Evolutionary conservation across 2,888 invertebrate genomes (phyloP).

Genomic region (Diarsia brunnea): DNA sequence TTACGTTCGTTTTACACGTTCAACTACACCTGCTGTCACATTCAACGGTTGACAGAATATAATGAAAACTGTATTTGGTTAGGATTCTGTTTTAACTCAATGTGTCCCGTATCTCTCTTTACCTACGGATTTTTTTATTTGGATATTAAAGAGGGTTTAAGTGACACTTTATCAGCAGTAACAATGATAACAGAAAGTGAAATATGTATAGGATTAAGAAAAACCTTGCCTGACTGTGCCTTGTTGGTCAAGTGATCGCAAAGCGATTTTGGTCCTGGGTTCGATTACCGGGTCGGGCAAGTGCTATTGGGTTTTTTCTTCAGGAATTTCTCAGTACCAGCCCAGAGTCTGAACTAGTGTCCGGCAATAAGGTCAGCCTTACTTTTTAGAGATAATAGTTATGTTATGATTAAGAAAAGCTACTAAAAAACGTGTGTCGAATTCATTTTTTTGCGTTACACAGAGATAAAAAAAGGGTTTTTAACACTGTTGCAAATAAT

Average conservation of each 20-base stretch:
- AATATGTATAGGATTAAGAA: neutral
- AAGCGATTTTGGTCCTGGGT: too few relatives aligned
- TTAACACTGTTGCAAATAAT: neutral
- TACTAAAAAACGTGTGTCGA: neutral
- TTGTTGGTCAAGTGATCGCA: neutral
- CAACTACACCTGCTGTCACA: conserved; percentile 32
- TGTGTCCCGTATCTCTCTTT: neutral
- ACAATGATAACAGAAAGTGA: neutral
- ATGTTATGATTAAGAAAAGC: neutral
- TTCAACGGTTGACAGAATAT: conserved; percentile 13
- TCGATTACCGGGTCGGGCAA: too few relatives aligned
- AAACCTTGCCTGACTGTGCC: neutral
- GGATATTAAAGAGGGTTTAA: neutral
- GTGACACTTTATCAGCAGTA: neutral
- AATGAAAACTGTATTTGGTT: conserved; percentile 19
- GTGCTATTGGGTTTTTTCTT: too few relatives aligned
- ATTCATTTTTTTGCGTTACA: neutral
- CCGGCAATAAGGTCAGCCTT: too few relatives aligned
- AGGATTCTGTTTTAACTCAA: neutral
- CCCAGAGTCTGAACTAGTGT: too few relatives aligned
- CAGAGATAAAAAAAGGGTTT: neutral
- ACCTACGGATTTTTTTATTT: neutral
- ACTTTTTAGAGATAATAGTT: too few relatives aligned
- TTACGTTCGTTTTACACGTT: conserved; percentile 32
- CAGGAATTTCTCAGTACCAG: too few relatives aligned